These are phyloP conservation scores for Oxygymnocypris stewartii DNA, from an alignment of 2,113 vertebrate genomes.

Conservation along the genomic window DNA sequence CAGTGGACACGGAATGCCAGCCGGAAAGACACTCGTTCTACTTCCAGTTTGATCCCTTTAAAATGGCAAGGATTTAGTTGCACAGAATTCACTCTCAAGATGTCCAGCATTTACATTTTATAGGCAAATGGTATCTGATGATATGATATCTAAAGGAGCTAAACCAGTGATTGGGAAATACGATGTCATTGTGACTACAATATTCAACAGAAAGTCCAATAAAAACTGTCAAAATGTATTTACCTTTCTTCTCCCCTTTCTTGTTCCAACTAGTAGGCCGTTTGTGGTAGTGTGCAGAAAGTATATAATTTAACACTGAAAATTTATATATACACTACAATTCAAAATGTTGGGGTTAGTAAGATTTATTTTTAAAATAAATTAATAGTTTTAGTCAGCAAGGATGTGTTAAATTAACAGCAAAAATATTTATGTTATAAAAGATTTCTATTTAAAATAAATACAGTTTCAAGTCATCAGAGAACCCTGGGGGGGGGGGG, in stretches of 20 bases:
- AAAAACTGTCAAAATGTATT: not conserved
- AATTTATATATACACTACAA: not conserved
- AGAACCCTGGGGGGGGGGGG: not conserved
- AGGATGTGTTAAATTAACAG: not conserved
- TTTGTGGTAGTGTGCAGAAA: not conserved
- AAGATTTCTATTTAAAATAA: not conserved
- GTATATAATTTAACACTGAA: not conserved
- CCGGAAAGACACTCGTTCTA: not conserved
- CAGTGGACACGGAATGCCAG: not conserved
- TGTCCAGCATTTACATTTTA: constrained; percentile 35
- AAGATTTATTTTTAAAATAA: not conserved
- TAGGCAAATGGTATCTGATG: not conserved
- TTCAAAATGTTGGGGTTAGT: not conserved
- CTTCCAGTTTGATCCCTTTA: constrained; percentile 40
- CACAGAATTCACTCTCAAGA: constrained; percentile 14
- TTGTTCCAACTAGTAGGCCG: not conserved
- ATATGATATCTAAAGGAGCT: not conserved
- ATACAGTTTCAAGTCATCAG: not conserved
- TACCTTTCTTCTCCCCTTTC: not conserved
- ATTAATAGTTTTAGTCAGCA: not conserved
- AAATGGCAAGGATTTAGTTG: not conserved
- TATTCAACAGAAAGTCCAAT: constrained; percentile 28
- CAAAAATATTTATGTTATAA: not conserved
- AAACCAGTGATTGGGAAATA: constrained; percentile 18
- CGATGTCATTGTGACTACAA: constrained; percentile 32